Evolutionary conservation across 2,113 vertebrate genomes (phyloP).

Genomic region (Rhinolophus sinicus): DNA sequence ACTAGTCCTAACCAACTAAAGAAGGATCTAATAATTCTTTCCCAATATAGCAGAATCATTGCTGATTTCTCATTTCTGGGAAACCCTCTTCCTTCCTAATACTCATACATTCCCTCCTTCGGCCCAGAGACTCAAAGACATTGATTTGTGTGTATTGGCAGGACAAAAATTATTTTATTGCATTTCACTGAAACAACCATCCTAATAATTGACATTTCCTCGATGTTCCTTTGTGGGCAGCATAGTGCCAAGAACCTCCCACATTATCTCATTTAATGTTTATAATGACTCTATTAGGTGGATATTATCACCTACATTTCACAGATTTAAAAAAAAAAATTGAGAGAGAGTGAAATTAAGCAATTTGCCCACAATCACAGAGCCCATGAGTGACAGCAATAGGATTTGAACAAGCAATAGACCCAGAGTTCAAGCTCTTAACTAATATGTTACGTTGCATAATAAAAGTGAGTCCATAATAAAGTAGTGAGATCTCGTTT

Average conservation of each 20-base stretch:
- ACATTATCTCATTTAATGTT: neutral
- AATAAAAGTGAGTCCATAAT: no score
- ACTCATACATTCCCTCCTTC: neutral
- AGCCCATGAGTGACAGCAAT: neutral
- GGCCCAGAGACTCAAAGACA: neutral
- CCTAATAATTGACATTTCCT: neutral
- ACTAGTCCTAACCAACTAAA: neutral
- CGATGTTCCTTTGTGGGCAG: neutral
- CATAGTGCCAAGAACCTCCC: neutral
- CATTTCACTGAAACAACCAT: conserved; percentile 39
- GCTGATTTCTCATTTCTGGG: neutral
- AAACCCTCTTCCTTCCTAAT: neutral
- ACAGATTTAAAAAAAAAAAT: neutral
- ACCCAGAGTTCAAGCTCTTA: neutral
- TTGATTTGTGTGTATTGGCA: neutral
- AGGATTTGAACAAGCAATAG: neutral
- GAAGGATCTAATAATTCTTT: neutral
- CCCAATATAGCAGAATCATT: neutral
- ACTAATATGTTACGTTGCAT: neutral
- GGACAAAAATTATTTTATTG: neutral
- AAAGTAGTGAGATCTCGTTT: neutral
- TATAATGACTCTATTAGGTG: neutral
- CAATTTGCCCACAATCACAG: neutral
- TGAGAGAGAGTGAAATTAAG: neutral
- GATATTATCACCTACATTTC: neutral